Evolutionary conservation across 1,140 invertebrate species (phyloP), one percentile per base, ranked within the genome.

Genomic region (Ips nitidus): DNA sequence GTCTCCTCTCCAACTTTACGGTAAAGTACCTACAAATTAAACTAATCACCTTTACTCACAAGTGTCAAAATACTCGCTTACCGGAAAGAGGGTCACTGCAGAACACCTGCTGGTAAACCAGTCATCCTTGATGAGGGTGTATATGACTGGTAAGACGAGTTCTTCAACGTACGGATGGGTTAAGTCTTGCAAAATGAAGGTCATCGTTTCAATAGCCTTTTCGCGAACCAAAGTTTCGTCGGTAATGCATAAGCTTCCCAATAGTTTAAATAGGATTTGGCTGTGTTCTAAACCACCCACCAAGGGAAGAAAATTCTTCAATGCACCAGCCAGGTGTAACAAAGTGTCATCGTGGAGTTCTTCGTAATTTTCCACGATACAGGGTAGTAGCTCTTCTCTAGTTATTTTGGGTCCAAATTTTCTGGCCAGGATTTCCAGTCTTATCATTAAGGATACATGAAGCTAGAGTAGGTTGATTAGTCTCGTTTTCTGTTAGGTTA

Each of bases 61-160:
- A 50, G 41, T 36, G 7, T 60, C 6, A 41, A 60, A 5, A 41
- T 6, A 38, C n/a, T 52, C 37, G 72, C 74, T 71, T 74, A 77
- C 77, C 36, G 77, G 43, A 66, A 75, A 73, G 8, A 78, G 52
- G 52, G 62, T 71, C 4, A 72, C 62, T 1, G 74, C 72, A 0
- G 77, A 76, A 57, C 77, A 77, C 70, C 78, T 79, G 22, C 70
- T 73, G 3, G 76, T 75, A 69, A 78, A 79, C 77, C 76, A 79
- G 5, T 77, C 74, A 45, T 75, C 70, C 8, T 71, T 60, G 5
- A 67, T 62, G 60, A 79, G 61, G 2, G 45, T 40, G 2, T 73
- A 52, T 2, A 79, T 53, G 3, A 78, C 68, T 36, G 73, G 73
- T n/a, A 71, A 22, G 3, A 74, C 22, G 47, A 66, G 59, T 4